Conservation (phyloP, 2,888 invertebrate species). For the Noctua fimbriata region DNA sequence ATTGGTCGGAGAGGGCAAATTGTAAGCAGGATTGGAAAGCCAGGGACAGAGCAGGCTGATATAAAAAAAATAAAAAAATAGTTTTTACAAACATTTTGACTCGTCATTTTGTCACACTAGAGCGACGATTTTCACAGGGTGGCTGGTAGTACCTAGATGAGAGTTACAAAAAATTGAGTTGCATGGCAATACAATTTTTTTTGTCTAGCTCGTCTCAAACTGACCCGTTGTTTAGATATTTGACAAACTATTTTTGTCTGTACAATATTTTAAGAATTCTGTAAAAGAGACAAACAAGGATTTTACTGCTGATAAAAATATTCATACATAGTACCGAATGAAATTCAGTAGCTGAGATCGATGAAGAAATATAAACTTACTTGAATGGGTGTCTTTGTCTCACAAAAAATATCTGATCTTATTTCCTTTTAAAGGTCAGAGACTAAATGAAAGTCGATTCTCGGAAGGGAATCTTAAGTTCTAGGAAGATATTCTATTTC, state of each 20-base stretch:
- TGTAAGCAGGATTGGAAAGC: too few relatives aligned
- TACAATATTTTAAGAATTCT: not conserved
- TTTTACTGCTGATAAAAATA: not conserved
- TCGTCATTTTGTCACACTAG: not conserved
- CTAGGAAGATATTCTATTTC: not conserved
- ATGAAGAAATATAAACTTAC: not conserved
- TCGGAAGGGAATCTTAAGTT: not conserved
- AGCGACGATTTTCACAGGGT: not conserved
- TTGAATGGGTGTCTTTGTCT: not conserved
- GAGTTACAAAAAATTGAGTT: not conserved
- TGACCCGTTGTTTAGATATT: not conserved
- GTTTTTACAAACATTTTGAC: not conserved
- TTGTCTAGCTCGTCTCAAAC: not conserved
- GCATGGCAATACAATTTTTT: not conserved
- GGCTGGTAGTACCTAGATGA: not conserved
- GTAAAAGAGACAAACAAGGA: not conserved
- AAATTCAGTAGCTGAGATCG: not conserved
- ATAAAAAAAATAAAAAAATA: too few relatives aligned
- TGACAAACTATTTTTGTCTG: not conserved
- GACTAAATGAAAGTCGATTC: slow-evolving; percentile 8
- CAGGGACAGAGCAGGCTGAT: too few relatives aligned
- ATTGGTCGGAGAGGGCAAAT: too few relatives aligned
- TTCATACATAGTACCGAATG: not conserved
- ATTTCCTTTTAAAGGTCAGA: slow-evolving; percentile 4
- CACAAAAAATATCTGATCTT: not conserved